phyloP scores from a whole-genome alignment of 1,140 invertebrate genomes.

The Condylostylus longicornis region DNA sequence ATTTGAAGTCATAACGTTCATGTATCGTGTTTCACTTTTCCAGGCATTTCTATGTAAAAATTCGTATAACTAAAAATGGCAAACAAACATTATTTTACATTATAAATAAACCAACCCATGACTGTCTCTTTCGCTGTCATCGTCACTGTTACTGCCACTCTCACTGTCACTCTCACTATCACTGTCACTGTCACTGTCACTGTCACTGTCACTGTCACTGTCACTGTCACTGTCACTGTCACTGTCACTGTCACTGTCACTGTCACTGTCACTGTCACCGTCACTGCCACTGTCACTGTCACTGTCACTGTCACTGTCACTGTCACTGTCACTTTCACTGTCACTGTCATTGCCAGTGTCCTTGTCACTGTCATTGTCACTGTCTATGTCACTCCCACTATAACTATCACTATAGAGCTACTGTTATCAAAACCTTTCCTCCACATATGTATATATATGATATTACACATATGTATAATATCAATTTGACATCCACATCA shows the following conservation, averaged over 20 bases:
- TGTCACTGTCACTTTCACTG: neutral
- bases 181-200: neutral
- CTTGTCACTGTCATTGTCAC: neutral
- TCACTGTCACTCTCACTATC: neutral
- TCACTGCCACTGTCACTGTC: neutral
- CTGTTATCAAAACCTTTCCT: no score
- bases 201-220: neutral
- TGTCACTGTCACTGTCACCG: neutral
- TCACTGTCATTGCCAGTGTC: neutral
- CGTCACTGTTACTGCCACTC: neutral
- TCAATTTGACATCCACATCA: no score
- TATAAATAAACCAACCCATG: neutral
- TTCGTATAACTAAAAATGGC: no score
- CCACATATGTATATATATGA: no score
- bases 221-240: neutral
- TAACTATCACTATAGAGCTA: no score
- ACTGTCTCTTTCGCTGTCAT: neutral
- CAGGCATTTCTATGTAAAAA: no score
- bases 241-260: neutral
- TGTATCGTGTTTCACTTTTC: no score
- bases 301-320: neutral
- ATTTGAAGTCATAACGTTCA: no score
- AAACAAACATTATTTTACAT: no score
- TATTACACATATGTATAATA: no score
- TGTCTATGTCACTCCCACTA: no score